Evolutionary conservation across 2,113 vertebrate genomes (phyloP), one percentile per base, ranked within the genome.

Genomic region (Lepus europaeus): DNA sequence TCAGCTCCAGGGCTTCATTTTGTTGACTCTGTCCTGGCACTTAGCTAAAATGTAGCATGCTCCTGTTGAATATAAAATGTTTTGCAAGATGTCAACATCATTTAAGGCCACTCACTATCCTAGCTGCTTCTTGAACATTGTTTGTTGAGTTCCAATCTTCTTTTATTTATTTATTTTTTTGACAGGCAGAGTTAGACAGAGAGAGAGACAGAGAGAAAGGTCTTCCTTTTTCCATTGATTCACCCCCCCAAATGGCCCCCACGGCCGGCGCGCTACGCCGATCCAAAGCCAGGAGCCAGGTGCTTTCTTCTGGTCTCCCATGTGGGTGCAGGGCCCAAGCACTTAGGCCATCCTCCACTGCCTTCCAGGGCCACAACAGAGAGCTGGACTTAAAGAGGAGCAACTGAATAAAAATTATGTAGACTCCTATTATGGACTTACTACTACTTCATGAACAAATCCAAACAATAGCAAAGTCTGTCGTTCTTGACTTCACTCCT

Each of bases 231-330:
- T 8, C 45, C 45, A 5, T 45, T 45, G 45, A 8, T 45, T 45
- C 6, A 45, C 45, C 45, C 45, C 5, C 45, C 5, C 6, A 45
- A 8, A 45, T 45, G 7, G 6, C 45, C 6, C 6, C 45, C 45
- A 8, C 5, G 1, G 45, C 45, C 6, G 1, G 45, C 45, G 7
- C 6, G 7, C 45, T 45, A 1, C 45, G 6, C 45, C 7, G 7
- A 45, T 45, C 45, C 45, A 8, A 45, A 45, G 45, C 6, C 45
- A 45, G 45, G 45, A 45, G 45, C 45, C 45, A 45, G 45, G 45
- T 45, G 45, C 45, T 45, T 45, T 7, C 39, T 45, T 5, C 45
- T 45, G 6, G 45, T 45, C 45, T 45, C 45, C 45, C 45, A 45
- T 45, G 45, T 5, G 45, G 45, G 45, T 45, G 45, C 45, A 45